Percentiles rank a stretch among this genome's conserved stretches.
Evolutionary conservation across 2,113 vertebrate genomes (phyloP).

Genomic region (Clarias batrachus): DNA sequence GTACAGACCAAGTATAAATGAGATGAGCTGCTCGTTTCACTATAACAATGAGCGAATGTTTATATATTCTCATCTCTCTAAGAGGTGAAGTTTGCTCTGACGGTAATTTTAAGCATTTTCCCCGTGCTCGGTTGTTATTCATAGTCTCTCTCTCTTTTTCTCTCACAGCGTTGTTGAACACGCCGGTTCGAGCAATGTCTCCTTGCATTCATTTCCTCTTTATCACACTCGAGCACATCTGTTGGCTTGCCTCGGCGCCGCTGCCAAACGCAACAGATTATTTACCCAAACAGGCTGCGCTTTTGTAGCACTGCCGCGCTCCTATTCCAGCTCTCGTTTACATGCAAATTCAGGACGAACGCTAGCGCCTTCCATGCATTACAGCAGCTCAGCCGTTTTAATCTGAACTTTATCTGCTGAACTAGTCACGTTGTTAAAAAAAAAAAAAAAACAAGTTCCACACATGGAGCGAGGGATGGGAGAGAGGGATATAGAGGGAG

Average conservation of each 20-base stretch:
- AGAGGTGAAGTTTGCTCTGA: slow-evolving; percentile 38
- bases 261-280: slow-evolving; percentile 56
- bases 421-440: slow-evolving; percentile 45
- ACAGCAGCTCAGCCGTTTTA: slow-evolving; percentile 42
- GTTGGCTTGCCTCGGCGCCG: slow-evolving; percentile 39
- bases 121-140: slow-evolving; percentile 13
- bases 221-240: slow-evolving; percentile 57
- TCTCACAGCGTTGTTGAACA: slow-evolving; percentile 45
- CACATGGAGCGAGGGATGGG: neutral
- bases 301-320: slow-evolving; percentile 55
- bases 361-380: slow-evolving; percentile 44
- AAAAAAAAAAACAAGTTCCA: slow-evolving; percentile 21
- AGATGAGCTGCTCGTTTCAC: slow-evolving; percentile 11
- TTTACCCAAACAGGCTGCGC: slow-evolving; percentile 53
- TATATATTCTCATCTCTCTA: slow-evolving; percentile 19
- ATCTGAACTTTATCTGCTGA: slow-evolving; percentile 59
- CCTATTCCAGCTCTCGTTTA: slow-evolving; percentile 43
- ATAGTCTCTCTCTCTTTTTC: slow-evolving; percentile 48
- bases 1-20: neutral
- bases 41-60: slow-evolving; percentile 16
- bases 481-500: neutral
- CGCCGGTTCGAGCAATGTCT: slow-evolving; percentile 35
- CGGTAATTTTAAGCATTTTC: slow-evolving; percentile 44
- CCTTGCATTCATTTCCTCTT: slow-evolving; percentile 53
- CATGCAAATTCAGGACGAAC: slow-evolving; percentile 50